Percentiles rank a stretch among this genome's conserved stretches.
Evolutionary conservation across 2,113 vertebrate species (phyloP).

Genomic region (Psettodes erumei): DNA sequence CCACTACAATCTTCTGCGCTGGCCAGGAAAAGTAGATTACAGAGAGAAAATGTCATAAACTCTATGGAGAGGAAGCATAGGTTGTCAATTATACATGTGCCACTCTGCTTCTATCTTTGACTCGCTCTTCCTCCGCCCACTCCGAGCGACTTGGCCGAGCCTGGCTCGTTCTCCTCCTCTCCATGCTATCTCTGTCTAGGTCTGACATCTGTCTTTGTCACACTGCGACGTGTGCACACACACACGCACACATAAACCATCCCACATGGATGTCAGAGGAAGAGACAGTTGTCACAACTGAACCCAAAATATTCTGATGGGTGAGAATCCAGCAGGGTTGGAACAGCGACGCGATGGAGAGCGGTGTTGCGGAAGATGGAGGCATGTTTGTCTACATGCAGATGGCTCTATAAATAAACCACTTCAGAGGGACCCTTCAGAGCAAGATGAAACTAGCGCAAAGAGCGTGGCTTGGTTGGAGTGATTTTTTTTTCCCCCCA

Average conservation of each 20-base stretch:
- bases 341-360: conserved; percentile 11
- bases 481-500: background rate
- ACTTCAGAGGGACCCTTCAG: conserved; percentile 34
- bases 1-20: conserved; percentile 44
- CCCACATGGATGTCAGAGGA: conserved; percentile 34
- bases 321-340: conserved; percentile 40
- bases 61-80: conserved; percentile 65
- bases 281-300: conserved; percentile 46
- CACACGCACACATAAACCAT: background rate
- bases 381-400: conserved; percentile 50
- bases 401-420: conserved; percentile 71
- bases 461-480: conserved; percentile 29
- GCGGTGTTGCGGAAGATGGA: conserved; percentile 33
- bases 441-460: conserved; percentile 38
- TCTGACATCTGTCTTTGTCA: conserved; percentile 71
- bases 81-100: conserved; percentile 78
- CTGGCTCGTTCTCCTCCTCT: conserved; percentile 26
- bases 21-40: conserved; percentile 70
- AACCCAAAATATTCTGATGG: conserved; percentile 65
- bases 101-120: conserved; percentile 62
- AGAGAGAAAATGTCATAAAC: conserved; percentile 70
- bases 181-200: conserved; percentile 46
- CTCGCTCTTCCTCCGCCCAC: conserved; percentile 62
- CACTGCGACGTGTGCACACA: conserved; percentile 7
- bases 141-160: conserved; percentile 43